Percentiles rank a stretch among this genome's conserved stretches.
Conservation (phyloP, 2,888 invertebrate species). For the Lysandra bellargus region DNA sequence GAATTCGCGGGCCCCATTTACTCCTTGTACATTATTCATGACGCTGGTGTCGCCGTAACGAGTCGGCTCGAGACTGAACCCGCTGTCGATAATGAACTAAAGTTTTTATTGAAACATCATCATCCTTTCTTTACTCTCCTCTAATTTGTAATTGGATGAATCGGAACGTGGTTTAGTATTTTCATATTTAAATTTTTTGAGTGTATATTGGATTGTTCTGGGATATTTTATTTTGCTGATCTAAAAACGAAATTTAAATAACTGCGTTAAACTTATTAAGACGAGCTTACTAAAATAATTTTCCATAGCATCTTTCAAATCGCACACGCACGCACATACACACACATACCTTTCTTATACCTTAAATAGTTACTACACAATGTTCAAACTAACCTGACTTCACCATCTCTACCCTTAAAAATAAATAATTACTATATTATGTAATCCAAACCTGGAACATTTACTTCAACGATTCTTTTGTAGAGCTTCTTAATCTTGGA, state of each 20-base stretch:
- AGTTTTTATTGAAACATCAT: constrained; percentile 44
- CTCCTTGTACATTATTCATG: constrained; percentile 76
- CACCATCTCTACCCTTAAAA: too few species aligned
- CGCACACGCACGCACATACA: too few species aligned
- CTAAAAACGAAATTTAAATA: neutral
- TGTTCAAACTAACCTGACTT: too few species aligned
- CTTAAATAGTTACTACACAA: too few species aligned
- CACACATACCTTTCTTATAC: too few species aligned
- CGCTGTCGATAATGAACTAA: constrained; percentile 63
- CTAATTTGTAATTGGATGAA: constrained; percentile 13
- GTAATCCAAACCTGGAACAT: too few species aligned
- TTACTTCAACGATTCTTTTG: too few species aligned
- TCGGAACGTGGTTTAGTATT: neutral
- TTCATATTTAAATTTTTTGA: neutral
- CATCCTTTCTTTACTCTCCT: constrained; percentile 37
- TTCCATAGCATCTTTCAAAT: neutral
- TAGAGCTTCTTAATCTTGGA: too few species aligned
- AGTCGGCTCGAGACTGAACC: constrained; percentile 65
- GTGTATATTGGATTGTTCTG: too few species aligned
- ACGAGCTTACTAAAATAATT: neutral
- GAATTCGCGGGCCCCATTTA: constrained; percentile 66
- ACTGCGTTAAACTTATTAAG: neutral
- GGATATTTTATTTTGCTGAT: too few species aligned
- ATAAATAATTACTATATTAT: too few species aligned
- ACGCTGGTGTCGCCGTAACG: constrained; percentile 68